Conservation (phyloP, 2,113 vertebrate genomes). For the Romanogobio albipinnatus region DNA sequence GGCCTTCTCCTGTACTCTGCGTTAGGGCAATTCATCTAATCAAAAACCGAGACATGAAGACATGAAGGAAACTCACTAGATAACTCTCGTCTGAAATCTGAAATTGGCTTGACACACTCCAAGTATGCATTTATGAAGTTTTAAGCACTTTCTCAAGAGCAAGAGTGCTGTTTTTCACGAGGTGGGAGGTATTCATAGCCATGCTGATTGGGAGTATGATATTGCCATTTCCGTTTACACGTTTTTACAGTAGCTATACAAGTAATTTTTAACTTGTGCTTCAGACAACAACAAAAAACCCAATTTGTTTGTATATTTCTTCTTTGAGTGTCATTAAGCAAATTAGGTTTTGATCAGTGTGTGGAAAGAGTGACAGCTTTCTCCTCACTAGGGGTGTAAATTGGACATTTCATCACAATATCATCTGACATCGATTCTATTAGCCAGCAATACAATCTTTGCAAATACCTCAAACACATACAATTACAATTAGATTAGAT, state of each 20-base stretch:
- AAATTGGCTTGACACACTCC: neutral
- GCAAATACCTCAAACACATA: neutral
- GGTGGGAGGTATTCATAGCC: neutral
- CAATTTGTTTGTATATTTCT: neutral
- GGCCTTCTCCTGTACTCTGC: no score
- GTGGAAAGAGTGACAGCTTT: neutral
- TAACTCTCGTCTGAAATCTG: neutral
- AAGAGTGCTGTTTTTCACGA: neutral
- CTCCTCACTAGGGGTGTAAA: neutral
- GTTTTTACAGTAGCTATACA: neutral
- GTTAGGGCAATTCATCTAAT: neutral
- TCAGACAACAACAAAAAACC: neutral
- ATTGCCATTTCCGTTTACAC: neutral
- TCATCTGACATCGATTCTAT: neutral
- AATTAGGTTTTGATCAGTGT: neutral
- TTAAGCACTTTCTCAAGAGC: neutral
- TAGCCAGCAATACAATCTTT: neutral
- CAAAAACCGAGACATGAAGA: neutral
- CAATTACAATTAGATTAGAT: neutral
- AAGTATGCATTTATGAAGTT: neutral
- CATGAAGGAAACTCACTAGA: neutral
- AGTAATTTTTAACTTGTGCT: neutral
- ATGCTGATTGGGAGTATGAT: neutral
- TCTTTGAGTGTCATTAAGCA: neutral
- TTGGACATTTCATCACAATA: neutral